A percentile compares a stretch with the other conserved stretches of the same genome.
Evolutionary conservation across 2,797 vertebrate genomes (phyloP).

Genomic region (Schizopygopsis malacanthus): DNA sequence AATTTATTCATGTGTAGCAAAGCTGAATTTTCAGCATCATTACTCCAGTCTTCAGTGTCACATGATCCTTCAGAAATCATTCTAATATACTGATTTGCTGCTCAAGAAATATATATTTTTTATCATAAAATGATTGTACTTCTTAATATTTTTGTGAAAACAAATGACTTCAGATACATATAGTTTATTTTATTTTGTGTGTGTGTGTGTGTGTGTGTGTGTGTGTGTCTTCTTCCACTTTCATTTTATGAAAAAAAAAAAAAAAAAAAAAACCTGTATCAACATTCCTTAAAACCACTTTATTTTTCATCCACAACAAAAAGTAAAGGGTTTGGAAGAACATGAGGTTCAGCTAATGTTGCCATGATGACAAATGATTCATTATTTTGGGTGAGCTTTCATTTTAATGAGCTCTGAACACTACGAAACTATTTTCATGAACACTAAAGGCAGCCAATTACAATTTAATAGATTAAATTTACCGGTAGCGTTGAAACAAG

Average conservation of each 20-base stretch:
- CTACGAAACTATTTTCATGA: background rate
- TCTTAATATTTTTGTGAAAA: background rate
- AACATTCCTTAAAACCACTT: background rate
- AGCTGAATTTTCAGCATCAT: background rate
- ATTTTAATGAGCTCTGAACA: constrained; percentile 20
- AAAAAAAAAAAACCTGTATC: background rate
- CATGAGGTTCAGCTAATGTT: background rate
- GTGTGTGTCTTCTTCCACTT: background rate
- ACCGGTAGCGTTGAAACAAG: background rate
- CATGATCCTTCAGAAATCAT: background rate
- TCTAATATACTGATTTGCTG: background rate
- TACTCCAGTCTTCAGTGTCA: background rate
- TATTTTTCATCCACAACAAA: background rate
- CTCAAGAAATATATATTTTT: background rate
- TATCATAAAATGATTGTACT: background rate
- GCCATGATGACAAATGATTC: background rate
- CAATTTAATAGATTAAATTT: constrained; percentile 18
- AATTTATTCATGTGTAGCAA: background rate
- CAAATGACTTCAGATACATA: background rate
- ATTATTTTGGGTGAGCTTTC: background rate
- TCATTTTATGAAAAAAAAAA: background rate
- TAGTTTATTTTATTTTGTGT: background rate
- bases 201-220: background rate
- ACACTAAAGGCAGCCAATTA: constrained; percentile 22
- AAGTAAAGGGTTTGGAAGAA: background rate